A percentile compares a stretch with the other conserved stretches of the same genome.
Conservation (phyloP, 2,797 vertebrate genomes). For the Molossus molossus region DNA sequence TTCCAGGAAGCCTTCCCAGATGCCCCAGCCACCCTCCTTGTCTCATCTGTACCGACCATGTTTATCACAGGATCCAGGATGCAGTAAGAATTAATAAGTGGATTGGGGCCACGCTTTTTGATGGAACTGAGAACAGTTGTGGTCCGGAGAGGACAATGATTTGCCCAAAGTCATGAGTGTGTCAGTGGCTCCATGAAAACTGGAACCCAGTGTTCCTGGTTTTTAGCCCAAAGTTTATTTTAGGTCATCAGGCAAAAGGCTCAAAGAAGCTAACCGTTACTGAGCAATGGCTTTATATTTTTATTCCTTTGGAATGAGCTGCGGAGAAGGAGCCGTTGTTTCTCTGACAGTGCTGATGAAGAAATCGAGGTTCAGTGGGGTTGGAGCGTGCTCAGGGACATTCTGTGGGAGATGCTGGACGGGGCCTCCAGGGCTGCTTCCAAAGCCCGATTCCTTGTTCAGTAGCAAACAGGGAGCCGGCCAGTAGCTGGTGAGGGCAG, state of each 20-base stretch:
- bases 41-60: not conserved
- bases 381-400: not conserved
- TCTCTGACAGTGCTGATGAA: fast-evolving
- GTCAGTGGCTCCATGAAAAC: not conserved
- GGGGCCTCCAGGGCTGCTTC: not conserved
- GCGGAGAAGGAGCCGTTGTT: not conserved
- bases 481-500: not conserved
- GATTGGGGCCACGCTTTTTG: not conserved
- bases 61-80: not conserved
- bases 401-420: not conserved
- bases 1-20: slow-evolving; percentile 56
- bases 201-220: not conserved
- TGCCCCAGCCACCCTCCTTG: not conserved
- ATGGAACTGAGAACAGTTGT: not conserved
- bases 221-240: not conserved
- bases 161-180: not conserved
- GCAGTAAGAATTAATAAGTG: not conserved
- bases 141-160: not conserved
- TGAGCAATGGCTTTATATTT: not conserved
- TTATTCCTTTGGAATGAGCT: not conserved
- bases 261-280: not conserved
- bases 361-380: not conserved
- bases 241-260: not conserved
- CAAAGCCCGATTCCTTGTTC: not conserved
- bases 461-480: not conserved